A percentile compares a stretch with the other conserved stretches of the same genome.
Evolutionary conservation across 2,888 invertebrate genomes (phyloP).

Genomic region (Nemotelus pantherinus): DNA sequence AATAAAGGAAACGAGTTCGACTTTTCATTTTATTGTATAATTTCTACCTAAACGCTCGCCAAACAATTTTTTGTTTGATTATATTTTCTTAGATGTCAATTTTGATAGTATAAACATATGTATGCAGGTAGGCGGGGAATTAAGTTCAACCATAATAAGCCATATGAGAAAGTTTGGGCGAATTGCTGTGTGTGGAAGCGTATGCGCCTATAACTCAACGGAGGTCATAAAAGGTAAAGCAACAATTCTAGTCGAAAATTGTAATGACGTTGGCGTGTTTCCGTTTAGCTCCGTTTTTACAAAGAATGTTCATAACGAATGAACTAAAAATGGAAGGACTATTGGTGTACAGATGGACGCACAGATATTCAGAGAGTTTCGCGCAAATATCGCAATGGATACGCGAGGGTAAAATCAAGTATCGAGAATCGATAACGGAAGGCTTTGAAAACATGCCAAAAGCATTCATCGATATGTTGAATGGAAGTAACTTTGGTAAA

Average conservation of each 20-base stretch:
- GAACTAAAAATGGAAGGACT: constrained; percentile 72
- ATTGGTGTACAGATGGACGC: constrained; percentile 66
- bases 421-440: constrained; percentile 74
- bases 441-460: constrained; percentile 80
- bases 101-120: no score
- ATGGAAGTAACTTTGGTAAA: constrained; percentile 77
- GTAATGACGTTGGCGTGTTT: not conserved
- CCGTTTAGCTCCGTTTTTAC: constrained; percentile 61
- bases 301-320: constrained; percentile 68
- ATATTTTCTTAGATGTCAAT: no score
- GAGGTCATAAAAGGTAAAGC: constrained; percentile 17
- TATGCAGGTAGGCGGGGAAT: constrained; percentile 71
- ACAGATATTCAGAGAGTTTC: constrained; percentile 73
- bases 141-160: constrained; percentile 69
- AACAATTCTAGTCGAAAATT: not conserved
- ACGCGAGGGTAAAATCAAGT: constrained; percentile 74
- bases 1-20: no score
- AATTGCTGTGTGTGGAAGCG: constrained; percentile 74
- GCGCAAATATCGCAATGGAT: constrained; percentile 72
- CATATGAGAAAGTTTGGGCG: constrained; percentile 73
- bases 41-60: no score
- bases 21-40: no score
- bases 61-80: no score
- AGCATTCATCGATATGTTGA: constrained; percentile 72
- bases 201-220: constrained; percentile 70